These are phyloP conservation scores for Poecilobothrus nobilitatus DNA, from an alignment of 2,888 invertebrate species.

Conservation along the genomic window DNA sequence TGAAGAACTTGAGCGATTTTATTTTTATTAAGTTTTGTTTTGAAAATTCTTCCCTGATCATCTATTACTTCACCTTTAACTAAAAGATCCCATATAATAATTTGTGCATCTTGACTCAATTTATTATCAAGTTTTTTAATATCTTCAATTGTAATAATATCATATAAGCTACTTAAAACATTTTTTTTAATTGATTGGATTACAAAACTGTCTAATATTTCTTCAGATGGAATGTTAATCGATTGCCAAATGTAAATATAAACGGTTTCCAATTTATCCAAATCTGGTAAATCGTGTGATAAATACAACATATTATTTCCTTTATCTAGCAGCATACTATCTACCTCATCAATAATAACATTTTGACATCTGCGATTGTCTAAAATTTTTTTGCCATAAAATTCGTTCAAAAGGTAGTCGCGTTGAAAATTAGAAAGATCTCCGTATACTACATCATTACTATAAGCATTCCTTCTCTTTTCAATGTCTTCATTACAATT, in stretches of 20 bases:
- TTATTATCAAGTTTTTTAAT: neutral
- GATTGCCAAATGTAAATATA: constrained; percentile 33
- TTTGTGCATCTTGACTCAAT: neutral
- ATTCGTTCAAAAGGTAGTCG: constrained; percentile 26
- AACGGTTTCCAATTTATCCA: constrained; percentile 36
- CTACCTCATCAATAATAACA: constrained; percentile 42
- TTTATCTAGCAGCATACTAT: constrained; percentile 42
- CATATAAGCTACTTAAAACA: neutral
- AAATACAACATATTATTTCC: constrained; percentile 39
- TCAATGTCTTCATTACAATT: constrained; percentile 10
- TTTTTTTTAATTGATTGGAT: constrained; percentile 4
- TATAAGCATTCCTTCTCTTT: neutral
- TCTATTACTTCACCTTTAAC: neutral
- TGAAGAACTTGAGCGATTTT: neutral
- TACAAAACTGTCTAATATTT: no score
- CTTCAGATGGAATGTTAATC: constrained; percentile 21
- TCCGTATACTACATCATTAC: constrained; percentile 13
- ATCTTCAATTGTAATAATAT: neutral
- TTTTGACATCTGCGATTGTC: constrained; percentile 28
- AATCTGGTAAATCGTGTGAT: constrained; percentile 34
- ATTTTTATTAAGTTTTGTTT: neutral
- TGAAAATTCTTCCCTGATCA: neutral
- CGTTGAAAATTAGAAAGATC: constrained; percentile 16
- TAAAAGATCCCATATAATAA: neutral
- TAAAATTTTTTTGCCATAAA: constrained; percentile 32